phyloP scores from a whole-genome alignment of 2,113 vertebrate species.

The Myanophis thanlyinensis region DNA sequence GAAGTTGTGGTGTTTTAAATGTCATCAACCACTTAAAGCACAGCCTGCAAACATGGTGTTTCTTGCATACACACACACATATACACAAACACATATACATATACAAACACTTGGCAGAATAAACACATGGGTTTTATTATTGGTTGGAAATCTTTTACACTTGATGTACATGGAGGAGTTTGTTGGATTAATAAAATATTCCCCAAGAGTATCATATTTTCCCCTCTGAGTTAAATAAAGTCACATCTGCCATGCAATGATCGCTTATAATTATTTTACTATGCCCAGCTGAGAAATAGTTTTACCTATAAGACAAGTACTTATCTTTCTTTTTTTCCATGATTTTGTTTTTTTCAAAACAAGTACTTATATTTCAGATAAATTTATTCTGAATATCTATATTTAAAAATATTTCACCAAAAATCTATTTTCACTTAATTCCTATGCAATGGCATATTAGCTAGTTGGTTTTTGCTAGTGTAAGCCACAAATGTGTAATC shows the following conservation, averaged over 20 bases:
- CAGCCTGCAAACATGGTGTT: neutral
- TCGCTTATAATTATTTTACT: neutral
- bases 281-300: neutral
- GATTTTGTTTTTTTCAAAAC: neutral
- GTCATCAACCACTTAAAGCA: neutral
- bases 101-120: neutral
- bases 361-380: neutral
- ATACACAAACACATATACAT: neutral
- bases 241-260: neutral
- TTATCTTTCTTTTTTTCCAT: neutral
- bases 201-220: neutral
- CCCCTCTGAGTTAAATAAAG: neutral
- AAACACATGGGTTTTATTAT: neutral
- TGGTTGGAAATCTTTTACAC: neutral
- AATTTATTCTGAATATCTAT: neutral
- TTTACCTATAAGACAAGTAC: neutral
- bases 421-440: neutral
- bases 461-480: neutral
- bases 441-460: neutral
- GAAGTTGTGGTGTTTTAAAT: slow-evolving; percentile 4
- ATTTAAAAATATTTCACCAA: neutral
- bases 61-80: neutral
- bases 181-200: neutral
- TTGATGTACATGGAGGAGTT: neutral
- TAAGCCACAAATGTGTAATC: neutral